A percentile compares a stretch with the other conserved stretches of the same genome.
Conservation (phyloP, 2,113 vertebrate genomes). For the Heterochromis multidens region DNA sequence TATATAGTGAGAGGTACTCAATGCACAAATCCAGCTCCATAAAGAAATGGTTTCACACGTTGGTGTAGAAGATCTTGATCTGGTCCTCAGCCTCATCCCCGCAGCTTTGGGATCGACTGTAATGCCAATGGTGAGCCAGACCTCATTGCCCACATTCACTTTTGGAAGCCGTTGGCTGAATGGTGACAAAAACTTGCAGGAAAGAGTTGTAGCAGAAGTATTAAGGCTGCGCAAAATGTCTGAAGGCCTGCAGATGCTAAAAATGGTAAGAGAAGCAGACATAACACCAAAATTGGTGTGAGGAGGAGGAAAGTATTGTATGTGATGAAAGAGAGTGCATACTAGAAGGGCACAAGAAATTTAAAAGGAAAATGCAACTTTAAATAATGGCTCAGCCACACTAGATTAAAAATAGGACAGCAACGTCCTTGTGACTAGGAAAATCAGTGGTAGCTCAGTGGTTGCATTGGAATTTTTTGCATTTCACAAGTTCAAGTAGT, state of each 20-base stretch:
- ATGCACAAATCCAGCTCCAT: background rate
- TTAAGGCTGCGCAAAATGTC: accelerated
- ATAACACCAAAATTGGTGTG: background rate
- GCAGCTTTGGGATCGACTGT: background rate
- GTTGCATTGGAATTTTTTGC: too few relatives aligned
- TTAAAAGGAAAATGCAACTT: too few relatives aligned
- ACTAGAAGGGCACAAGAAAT: too few relatives aligned
- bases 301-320: too few relatives aligned
- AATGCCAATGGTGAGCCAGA: background rate
- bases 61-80: background rate
- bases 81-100: accelerated
- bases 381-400: too few relatives aligned
- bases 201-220: background rate
- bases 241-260: background rate
- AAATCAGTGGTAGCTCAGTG: too few relatives aligned
- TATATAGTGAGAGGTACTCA: background rate
- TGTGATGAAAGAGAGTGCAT: background rate
- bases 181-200: background rate
- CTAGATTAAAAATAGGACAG: too few relatives aligned
- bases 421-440: too few relatives aligned
- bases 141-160: background rate
- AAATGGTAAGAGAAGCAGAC: background rate
- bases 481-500: too few relatives aligned
- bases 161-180: background rate
- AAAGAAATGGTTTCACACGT: background rate